Percentiles rank a stretch among this genome's conserved stretches.
phyloP scores from a whole-genome alignment of 2,113 vertebrate genomes.

The Lasiurus cinereus region DNA sequence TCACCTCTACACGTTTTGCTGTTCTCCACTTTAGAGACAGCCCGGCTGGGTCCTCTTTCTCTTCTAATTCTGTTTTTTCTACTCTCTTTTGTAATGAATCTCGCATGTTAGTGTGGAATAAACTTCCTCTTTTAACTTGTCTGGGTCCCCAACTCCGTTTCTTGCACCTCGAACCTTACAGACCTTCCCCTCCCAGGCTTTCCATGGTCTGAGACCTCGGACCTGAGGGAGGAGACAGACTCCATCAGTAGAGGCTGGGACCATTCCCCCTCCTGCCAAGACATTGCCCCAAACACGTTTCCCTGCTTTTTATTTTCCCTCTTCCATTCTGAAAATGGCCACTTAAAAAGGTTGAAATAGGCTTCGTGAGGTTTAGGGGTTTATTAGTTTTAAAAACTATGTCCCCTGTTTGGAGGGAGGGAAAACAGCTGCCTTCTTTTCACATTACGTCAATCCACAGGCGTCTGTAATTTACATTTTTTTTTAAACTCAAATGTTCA shows the following conservation, averaged over 20 bases:
- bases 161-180: too few relatives aligned
- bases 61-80: too few relatives aligned
- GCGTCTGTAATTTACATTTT: conserved; percentile 85
- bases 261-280: neutral
- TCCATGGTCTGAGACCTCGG: neutral
- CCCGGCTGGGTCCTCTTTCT: too few relatives aligned
- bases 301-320: neutral
- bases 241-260: neutral
- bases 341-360: conserved; percentile 56
- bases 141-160: too few relatives aligned
- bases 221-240: neutral
- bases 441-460: conserved; percentile 82
- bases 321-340: conserved; percentile 58
- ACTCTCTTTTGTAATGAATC: too few relatives aligned
- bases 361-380: conserved; percentile 63
- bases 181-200: neutral
- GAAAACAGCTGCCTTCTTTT: conserved; percentile 82
- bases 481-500: conserved; percentile 78
- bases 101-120: too few relatives aligned
- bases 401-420: conserved; percentile 74
- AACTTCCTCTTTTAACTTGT: too few relatives aligned
- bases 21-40: too few relatives aligned
- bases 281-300: neutral
- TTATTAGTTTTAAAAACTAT: conserved; percentile 77
- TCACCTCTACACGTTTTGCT: too few relatives aligned